These are phyloP conservation scores for Botrylloides violaceus DNA, from an alignment of 23 tunicate genomes.

Conservation along the genomic window DNA sequence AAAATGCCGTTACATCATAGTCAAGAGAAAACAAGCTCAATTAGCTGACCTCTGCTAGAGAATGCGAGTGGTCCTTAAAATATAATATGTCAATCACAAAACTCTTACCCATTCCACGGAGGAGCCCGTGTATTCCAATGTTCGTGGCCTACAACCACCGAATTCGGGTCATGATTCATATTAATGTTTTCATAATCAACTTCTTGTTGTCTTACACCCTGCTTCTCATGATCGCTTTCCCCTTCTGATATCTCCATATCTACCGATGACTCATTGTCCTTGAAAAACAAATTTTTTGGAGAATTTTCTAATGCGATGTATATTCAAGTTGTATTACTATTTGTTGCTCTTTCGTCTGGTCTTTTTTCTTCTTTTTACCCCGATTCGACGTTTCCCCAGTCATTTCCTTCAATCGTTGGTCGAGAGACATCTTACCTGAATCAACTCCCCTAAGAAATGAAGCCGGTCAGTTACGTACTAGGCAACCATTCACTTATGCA, in stretches of 20 bases:
- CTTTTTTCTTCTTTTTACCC: not conserved
- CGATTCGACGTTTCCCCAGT: conserved; percentile 43
- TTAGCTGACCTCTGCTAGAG: too few species aligned
- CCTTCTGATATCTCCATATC: conserved; percentile 89
- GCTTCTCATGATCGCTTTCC: too few species aligned
- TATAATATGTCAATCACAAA: not conserved
- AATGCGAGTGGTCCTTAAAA: not conserved
- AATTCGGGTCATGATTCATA: not conserved
- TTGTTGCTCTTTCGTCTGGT: not conserved
- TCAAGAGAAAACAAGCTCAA: too few species aligned
- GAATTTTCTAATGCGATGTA: too few species aligned
- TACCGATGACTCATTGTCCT: conserved; percentile 19
- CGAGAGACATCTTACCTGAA: conserved; percentile 50
- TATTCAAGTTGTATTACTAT: too few species aligned
- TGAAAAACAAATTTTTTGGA: too few species aligned
- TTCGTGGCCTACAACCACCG: not conserved
- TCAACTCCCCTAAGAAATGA: conserved; percentile 4
- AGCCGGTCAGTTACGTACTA: not conserved
- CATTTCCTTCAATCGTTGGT: conserved; percentile 68
- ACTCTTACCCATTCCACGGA: not conserved
- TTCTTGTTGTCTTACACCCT: too few species aligned
- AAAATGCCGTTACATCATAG: too few species aligned
- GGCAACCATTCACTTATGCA: too few species aligned
- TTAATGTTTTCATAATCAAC: not conserved
- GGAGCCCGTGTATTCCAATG: not conserved